Evolutionary conservation across 2,113 vertebrate species (phyloP), one percentile per base, ranked within the genome.

Genomic region (Dryoscopus gambensis): DNA sequence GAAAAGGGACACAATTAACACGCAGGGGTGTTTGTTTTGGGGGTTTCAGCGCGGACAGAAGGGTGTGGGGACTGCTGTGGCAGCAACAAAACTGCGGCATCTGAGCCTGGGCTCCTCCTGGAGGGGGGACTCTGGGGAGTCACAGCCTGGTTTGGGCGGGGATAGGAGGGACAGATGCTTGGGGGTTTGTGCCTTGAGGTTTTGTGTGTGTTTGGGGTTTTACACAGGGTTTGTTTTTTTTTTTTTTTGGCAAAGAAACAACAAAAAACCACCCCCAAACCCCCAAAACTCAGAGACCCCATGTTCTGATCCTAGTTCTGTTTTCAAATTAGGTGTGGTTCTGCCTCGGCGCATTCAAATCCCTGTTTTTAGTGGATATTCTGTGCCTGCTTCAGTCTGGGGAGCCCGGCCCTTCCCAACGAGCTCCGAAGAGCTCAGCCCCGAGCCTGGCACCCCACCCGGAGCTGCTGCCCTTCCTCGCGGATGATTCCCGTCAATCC

Each of bases 221-320:
- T 62, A 31, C 1, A 4, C 2, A 10, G 33, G 18, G 40, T 40
- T 40, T 40, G 11, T 40, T 40, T 40, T 52, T 80, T 42, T 15
- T 40, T 52, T 80, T 42, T 15, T 63, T 50, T 35, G 21, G n/a
- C 24, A 20, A 53, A 47, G 2, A 24, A 53, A n/a, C 19, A 19
- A 8, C 14, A 24, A 15, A 44, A n/a, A 46, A 17, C 11, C 10
- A 20, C 19, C 18, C 27, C 8, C 15, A 67, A 37, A 15, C 8
- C 11, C 47, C 11, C 56, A 5, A 20, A 37, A n/a, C 1, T 5
- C 9, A 17, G 39, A 20, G 59, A 24, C 3, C 1, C 3, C 5
- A 0, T 11, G 27, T 27, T 42, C 59, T 27, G 33, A 2, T 9
- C 3, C 0, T 1, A 6, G 33, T 1, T 8, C 42, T 46, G 35